phyloP scores from a whole-genome alignment of 1,140 invertebrate genomes.

The Neuroterus valhalla region DNA sequence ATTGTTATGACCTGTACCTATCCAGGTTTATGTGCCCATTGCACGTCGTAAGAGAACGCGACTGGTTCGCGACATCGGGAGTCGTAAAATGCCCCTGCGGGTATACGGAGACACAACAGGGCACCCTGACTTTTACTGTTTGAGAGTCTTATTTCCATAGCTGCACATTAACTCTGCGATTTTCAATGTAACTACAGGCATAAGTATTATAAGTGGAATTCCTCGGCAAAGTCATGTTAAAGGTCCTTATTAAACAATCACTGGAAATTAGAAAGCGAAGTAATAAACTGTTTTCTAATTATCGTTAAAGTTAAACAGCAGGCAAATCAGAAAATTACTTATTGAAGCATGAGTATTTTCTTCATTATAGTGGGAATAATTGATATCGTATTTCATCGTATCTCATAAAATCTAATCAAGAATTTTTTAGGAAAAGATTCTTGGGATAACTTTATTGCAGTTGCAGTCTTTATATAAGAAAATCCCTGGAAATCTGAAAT shows the following conservation, averaged over 20 bases:
- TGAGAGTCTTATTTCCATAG: conserved; percentile 26
- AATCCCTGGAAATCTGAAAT: no score
- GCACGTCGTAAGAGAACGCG: neutral
- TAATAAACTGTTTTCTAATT: conserved; percentile 21
- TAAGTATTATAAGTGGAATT: conserved; percentile 23
- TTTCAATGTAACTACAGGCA: conserved; percentile 21
- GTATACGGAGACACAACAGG: conserved; percentile 47
- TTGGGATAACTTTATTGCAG: no score
- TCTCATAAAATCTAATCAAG: no score
- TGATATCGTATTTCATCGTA: no score
- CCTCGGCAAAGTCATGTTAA: conserved; percentile 9
- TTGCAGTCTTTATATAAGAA: no score
- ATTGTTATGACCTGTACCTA: conserved; percentile 23
- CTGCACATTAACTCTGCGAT: conserved; percentile 12
- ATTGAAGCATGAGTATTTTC: no score
- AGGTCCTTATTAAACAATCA: conserved; percentile 24
- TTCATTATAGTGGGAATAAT: no score
- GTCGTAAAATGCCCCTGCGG: conserved; percentile 41
- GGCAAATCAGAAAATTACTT: conserved; percentile 7
- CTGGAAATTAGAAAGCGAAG: conserved; percentile 1
- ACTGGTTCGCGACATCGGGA: conserved; percentile 19
- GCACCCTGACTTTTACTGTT: conserved; percentile 26
- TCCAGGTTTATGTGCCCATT: neutral
- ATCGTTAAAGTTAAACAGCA: neutral
- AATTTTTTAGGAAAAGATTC: no score